Evolutionary conservation across 2,113 vertebrate genomes (phyloP).

Genomic region (Burhinus bistriatus): DNA sequence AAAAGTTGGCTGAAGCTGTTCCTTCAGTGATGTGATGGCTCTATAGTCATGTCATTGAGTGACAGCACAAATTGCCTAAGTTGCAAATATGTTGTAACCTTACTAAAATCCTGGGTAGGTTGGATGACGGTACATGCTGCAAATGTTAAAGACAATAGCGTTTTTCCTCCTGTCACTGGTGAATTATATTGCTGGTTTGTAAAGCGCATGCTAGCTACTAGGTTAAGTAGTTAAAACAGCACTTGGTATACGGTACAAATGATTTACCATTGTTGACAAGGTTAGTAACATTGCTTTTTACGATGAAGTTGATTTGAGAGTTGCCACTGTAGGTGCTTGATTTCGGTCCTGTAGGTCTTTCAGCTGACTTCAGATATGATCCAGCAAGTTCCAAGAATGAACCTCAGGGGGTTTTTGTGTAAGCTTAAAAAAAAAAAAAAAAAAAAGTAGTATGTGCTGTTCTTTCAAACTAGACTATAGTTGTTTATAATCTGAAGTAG

Average conservation of each 20-base stretch:
- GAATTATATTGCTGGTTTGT: not conserved
- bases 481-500: not conserved
- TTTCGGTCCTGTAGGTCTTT: not conserved
- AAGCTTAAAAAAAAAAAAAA: not conserved
- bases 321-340: not conserved
- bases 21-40: not conserved
- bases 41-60: not conserved
- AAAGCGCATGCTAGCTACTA: not conserved
- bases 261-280: not conserved
- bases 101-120: not conserved
- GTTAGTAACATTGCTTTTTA: not conserved
- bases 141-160: not conserved
- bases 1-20: not conserved
- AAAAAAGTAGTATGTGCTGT: not conserved
- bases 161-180: not conserved
- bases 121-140: not conserved
- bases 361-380: not conserved
- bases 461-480: not conserved
- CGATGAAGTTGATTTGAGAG: not conserved
- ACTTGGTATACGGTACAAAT: not conserved
- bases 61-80: not conserved
- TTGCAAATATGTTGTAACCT: not conserved
- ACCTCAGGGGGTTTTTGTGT: not conserved
- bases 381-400: not conserved
- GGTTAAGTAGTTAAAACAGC: not conserved